Conservation (phyloP, 2,113 vertebrate species). For the Nycticryphes semicollaris region DNA sequence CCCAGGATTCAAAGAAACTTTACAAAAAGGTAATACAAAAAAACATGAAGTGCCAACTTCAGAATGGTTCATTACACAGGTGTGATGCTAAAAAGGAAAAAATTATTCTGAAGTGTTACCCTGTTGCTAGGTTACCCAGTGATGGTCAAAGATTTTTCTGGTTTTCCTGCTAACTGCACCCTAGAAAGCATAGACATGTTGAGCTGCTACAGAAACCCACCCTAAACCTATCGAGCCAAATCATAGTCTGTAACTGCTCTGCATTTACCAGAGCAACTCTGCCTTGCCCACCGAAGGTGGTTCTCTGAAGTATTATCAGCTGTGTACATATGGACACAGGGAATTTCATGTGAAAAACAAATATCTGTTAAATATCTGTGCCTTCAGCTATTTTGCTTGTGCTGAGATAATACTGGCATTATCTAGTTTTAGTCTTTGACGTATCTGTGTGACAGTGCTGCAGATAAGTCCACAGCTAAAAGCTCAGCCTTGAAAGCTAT, state of each 20-base stretch:
- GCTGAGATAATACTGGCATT: neutral
- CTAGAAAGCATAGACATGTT: neutral
- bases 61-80: neutral
- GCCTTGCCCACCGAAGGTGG: neutral
- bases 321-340: neutral
- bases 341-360: neutral
- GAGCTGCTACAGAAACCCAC: neutral
- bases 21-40: neutral
- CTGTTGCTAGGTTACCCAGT: constrained; percentile 28
- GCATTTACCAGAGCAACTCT: neutral
- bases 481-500: neutral
- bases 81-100: neutral
- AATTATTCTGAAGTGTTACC: neutral
- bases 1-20: neutral
- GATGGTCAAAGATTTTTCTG: neutral
- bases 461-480: neutral
- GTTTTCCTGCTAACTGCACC: neutral
- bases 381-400: neutral
- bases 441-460: neutral
- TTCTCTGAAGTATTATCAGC: neutral
- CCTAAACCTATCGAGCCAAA: neutral
- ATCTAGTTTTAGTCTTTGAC: neutral
- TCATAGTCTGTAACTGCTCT: neutral
- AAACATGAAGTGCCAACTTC: neutral
- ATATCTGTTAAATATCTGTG: neutral